Evolutionary conservation across 2,888 invertebrate genomes (phyloP).

Genomic region (Synergus itoensis): DNA sequence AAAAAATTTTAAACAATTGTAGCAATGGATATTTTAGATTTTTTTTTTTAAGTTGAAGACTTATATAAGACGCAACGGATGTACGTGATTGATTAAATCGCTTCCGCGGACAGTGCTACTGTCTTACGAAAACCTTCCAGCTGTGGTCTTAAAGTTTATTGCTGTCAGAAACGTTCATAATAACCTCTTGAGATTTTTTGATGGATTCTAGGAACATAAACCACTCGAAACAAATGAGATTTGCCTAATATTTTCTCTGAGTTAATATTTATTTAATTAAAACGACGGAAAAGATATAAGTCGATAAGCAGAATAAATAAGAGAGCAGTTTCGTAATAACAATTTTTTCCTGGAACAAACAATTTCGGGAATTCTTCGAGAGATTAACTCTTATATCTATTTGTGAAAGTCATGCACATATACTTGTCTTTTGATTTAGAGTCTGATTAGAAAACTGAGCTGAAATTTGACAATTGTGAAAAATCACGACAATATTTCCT

Average conservation of each 20-base stretch:
- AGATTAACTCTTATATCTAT: too few relatives aligned
- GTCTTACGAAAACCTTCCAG: conserved; percentile 18
- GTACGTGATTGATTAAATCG: conserved; percentile 23
- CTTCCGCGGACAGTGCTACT: not conserved
- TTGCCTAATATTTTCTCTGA: not conserved
- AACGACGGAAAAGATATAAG: too few relatives aligned
- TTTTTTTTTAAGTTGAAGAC: not conserved
- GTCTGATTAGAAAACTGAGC: not conserved
- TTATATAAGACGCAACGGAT: conserved; percentile 11
- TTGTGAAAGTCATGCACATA: not conserved
- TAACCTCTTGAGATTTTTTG: not conserved
- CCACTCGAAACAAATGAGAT: not conserved
- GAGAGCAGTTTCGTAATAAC: not conserved
- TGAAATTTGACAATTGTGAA: not conserved
- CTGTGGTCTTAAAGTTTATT: conserved; percentile 15
- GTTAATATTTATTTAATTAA: conserved; percentile 1
- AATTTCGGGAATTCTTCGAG: not conserved
- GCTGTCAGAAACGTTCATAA: conserved; percentile 17
- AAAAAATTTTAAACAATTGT: too few relatives aligned
- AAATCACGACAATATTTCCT: not conserved
- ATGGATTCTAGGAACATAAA: conserved; percentile 4
- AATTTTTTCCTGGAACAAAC: not conserved
- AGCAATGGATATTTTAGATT: too few relatives aligned
- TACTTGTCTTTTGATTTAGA: not conserved
- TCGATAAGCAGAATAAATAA: too few relatives aligned